Evolutionary conservation across 2,888 invertebrate species (phyloP), one percentile per base, ranked within the genome.

Genomic region (Calephelis perditalis): DNA sequence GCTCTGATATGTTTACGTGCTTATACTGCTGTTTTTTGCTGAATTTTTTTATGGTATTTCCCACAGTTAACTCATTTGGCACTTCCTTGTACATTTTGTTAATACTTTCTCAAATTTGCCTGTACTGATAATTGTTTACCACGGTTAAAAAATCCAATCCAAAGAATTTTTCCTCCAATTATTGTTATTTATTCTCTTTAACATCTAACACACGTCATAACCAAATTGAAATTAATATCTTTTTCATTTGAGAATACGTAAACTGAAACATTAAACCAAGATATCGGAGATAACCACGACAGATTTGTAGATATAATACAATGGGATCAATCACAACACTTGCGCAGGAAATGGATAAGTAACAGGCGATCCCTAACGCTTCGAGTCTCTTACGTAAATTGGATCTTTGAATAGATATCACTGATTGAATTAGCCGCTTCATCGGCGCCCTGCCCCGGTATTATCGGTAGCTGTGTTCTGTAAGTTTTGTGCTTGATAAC

Each of bases 341-440:
- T 49, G 56, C 47, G 47, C 15, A 36, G 35, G 12, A 40, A 59
- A 66, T 62, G 61, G 58, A 62, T 57, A 46, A 46, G 57, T 57
- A 46, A 57, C 57, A 55, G 55, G 59, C 66, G 71, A 73, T 72
- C 70, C 70, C 67, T 68, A 71, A 70, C 74, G 73, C 71, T 73
- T 71, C 65, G 72, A 82, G 71, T 80, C 80, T 82, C 82, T 84
- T 78, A 79, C 78, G 78, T 81, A 84, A 81, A 84, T 85, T 85
- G 83, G 78, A 81, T 82, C 78, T 78, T 75, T 78, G 82, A 81
- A 82, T 82, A 79, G 84, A 83, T 84, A 82, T 79, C 78, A 74
- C 75, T 82, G 84, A 86, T 86, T 84, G 84, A 83, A 85, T 86
- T 85, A 84, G 78, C 74, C 78, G 79, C 75, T 78, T 81, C 81